These are phyloP conservation scores for Drosophila sulfurigaster DNA, from an alignment of 1,140 invertebrate species.

Conservation along the genomic window DNA sequence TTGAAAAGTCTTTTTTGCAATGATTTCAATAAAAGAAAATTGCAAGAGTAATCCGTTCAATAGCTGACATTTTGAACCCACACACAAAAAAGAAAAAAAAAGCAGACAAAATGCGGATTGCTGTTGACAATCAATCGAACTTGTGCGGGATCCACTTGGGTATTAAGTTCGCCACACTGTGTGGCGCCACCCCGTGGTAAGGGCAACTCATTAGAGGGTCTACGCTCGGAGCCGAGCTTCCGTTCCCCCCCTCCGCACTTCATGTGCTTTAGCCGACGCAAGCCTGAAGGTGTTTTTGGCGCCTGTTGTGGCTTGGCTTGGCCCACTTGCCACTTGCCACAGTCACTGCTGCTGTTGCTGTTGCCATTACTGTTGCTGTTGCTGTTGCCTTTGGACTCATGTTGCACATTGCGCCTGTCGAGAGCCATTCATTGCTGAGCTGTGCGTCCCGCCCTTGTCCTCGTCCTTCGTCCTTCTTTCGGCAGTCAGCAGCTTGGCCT, in stretches of 20 bases:
- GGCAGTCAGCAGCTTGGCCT: neutral
- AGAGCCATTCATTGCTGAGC: conserved; percentile 67
- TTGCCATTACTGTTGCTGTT: conserved; percentile 12
- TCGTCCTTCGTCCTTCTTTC: neutral
- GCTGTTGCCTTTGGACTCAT: conserved; percentile 44
- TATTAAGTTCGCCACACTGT: conserved; percentile 31
- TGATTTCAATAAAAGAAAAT: too few relatives aligned
- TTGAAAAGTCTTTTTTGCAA: too few relatives aligned
- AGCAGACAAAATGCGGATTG: neutral
- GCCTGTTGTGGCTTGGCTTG: conserved; percentile 33
- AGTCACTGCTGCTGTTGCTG: conserved; percentile 7
- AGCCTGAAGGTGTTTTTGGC: conserved; percentile 56
- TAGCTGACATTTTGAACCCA: neutral
- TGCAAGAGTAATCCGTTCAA: neutral
- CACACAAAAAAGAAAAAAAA: neutral
- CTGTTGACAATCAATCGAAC: conserved; percentile 2
- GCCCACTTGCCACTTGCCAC: conserved; percentile 22
- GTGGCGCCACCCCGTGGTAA: conserved; percentile 15
- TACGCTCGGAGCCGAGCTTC: neutral
- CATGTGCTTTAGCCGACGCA: neutral
- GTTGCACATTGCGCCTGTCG: conserved; percentile 77
- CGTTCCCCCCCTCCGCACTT: neutral
- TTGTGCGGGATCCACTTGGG: neutral
- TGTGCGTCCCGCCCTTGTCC: neutral
- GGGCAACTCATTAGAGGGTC: conserved; percentile 42